These are phyloP conservation scores for Sakesphorus luctuosus DNA, from an alignment of 2,113 vertebrate genomes.

Conservation along the genomic window DNA sequence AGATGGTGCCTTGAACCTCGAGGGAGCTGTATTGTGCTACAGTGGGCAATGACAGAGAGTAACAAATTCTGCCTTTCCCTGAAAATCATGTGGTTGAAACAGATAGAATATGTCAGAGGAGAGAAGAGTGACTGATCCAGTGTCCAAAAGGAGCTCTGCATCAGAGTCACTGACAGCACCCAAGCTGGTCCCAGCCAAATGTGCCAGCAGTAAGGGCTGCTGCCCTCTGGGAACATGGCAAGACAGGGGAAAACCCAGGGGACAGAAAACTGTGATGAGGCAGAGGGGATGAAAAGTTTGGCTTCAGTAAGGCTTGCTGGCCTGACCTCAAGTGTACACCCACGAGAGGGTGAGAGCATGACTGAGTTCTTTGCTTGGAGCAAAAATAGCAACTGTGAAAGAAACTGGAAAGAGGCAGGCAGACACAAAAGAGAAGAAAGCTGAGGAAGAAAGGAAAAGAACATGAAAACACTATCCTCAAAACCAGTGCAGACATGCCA, in stretches of 20 bases:
- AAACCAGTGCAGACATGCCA: slow-evolving; percentile 21
- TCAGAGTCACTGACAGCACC: background rate
- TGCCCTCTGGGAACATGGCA: background rate
- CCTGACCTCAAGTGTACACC: background rate
- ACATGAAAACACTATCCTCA: slow-evolving; percentile 36
- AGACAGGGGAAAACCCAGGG: rapidly evolving
- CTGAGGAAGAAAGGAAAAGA: slow-evolving; percentile 34
- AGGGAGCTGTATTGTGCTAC: background rate
- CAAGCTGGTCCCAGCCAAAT: background rate
- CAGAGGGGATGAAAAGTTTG: background rate
- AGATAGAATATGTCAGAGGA: background rate
- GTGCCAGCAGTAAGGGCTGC: background rate
- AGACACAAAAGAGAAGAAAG: slow-evolving; percentile 48
- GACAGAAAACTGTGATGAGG: background rate
- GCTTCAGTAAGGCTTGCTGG: background rate
- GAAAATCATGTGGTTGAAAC: background rate
- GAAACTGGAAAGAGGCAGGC: background rate
- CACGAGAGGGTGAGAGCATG: background rate
- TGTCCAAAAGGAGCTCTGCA: background rate
- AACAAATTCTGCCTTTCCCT: background rate
- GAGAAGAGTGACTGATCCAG: background rate
- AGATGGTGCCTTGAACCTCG: background rate
- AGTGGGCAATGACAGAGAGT: background rate
- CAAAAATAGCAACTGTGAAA: slow-evolving; percentile 24
- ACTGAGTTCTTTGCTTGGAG: slow-evolving; percentile 25